Evolutionary conservation across 2,797 vertebrate genomes (phyloP).

Genomic region (Coluber constrictor): DNA sequence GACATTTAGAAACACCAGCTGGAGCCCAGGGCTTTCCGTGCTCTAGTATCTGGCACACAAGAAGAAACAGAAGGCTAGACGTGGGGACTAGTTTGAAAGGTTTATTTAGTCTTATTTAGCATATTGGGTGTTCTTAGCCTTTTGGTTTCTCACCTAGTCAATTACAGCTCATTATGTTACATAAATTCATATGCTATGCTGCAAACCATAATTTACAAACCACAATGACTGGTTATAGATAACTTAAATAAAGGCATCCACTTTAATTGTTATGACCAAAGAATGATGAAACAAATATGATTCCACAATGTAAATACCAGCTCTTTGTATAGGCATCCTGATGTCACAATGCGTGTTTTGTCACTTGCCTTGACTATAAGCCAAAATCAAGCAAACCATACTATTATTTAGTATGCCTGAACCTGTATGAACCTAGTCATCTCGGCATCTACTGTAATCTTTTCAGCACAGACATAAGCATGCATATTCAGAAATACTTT

Average conservation of each 20-base stretch:
- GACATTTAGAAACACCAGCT: background rate
- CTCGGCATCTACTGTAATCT: no score
- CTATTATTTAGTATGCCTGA: background rate
- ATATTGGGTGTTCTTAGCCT: background rate
- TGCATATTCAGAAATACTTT: background rate
- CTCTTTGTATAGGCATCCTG: background rate
- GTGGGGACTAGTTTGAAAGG: background rate
- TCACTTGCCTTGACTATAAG: background rate
- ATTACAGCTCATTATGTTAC: background rate
- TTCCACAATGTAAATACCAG: background rate
- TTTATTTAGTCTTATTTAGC: constrained; percentile 1
- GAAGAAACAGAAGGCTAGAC: background rate
- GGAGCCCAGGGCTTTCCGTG: background rate
- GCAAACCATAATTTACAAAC: background rate
- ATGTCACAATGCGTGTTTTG: background rate
- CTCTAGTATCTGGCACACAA: background rate
- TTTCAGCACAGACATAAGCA: background rate
- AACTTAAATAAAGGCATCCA: background rate
- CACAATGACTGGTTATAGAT: background rate
- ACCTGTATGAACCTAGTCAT: background rate
- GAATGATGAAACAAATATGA: background rate
- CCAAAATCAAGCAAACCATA: background rate
- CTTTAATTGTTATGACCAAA: background rate
- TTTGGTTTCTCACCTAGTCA: background rate
- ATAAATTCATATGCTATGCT: background rate